Conservation (phyloP, 2,888 invertebrate genomes). For the Drosophila putrida region DNA sequence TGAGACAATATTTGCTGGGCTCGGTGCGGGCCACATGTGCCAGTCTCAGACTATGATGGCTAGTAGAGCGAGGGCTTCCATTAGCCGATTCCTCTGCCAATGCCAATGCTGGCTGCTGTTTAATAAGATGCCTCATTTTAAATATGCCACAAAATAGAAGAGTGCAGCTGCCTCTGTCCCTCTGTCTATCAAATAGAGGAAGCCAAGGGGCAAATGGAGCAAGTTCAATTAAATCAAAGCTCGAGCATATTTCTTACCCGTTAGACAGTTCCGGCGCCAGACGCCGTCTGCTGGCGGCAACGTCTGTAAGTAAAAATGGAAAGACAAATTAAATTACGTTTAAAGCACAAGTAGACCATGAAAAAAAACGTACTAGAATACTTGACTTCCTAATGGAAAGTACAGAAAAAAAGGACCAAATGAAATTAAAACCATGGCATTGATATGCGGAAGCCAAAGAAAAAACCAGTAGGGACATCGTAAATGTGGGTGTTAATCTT, state of each 20-base stretch:
- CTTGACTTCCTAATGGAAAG: conserved; percentile 28
- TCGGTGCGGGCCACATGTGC: conserved; percentile 55
- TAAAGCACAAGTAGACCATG: conserved; percentile 60
- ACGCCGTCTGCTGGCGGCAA: conserved; percentile 75
- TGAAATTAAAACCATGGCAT: conserved; percentile 38
- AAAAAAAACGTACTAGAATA: conserved; percentile 32
- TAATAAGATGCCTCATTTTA: conserved; percentile 71
- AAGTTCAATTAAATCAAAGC: conserved; percentile 80
- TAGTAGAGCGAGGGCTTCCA: conserved; percentile 40
- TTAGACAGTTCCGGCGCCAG: conserved; percentile 80
- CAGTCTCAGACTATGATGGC: conserved; percentile 8
- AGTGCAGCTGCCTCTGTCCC: conserved; percentile 42
- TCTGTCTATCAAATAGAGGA: neutral
- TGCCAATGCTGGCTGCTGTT: conserved; percentile 36
- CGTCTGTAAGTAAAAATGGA: conserved; percentile 68
- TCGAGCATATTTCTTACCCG: conserved; percentile 78
- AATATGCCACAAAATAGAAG: conserved; percentile 50
- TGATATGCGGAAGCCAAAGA: conserved; percentile 39
- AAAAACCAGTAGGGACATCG: conserved; percentile 1
- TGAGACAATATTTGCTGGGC: conserved; percentile 76
- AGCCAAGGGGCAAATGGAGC: conserved; percentile 47
- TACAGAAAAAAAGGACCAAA: conserved; percentile 19
- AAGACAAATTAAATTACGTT: conserved; percentile 82
- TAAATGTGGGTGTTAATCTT: neutral
- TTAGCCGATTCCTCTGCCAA: conserved; percentile 43